Evolutionary conservation across 2,113 vertebrate species (phyloP).

Genomic region (Lophochroa leadbeateri): DNA sequence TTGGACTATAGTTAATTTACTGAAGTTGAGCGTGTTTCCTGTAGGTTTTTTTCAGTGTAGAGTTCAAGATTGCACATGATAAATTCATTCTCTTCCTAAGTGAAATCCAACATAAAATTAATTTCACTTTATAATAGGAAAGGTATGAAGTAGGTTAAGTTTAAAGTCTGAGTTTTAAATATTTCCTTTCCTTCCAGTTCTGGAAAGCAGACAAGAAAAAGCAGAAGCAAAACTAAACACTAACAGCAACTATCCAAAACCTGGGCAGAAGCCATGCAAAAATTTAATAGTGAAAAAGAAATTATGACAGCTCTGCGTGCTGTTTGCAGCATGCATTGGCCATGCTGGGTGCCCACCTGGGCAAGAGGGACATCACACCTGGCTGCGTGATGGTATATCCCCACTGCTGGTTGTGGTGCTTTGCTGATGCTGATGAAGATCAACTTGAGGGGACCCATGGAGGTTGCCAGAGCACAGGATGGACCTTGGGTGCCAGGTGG

Average conservation of each 20-base stretch:
- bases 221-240: background rate
- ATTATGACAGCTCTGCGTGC: background rate
- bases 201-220: background rate
- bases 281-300: background rate
- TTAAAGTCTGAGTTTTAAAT: conserved; percentile 14
- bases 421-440: background rate
- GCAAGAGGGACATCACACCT: background rate
- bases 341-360: background rate
- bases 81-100: background rate
- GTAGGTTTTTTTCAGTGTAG: background rate
- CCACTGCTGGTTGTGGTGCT: rapidly evolving
- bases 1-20: background rate
- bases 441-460: background rate
- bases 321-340: background rate
- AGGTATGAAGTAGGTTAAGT: background rate
- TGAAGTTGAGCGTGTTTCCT: background rate
- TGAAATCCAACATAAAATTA: background rate
- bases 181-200: background rate
- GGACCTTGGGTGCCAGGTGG: rapidly evolving
- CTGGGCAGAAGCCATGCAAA: background rate
- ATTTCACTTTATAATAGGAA: background rate
- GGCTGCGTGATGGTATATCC: background rate
- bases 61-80: background rate
- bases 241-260: background rate
- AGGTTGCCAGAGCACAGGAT: background rate